Conservation (phyloP, 1,140 invertebrate genomes). For the Dreissena polymorpha region DNA sequence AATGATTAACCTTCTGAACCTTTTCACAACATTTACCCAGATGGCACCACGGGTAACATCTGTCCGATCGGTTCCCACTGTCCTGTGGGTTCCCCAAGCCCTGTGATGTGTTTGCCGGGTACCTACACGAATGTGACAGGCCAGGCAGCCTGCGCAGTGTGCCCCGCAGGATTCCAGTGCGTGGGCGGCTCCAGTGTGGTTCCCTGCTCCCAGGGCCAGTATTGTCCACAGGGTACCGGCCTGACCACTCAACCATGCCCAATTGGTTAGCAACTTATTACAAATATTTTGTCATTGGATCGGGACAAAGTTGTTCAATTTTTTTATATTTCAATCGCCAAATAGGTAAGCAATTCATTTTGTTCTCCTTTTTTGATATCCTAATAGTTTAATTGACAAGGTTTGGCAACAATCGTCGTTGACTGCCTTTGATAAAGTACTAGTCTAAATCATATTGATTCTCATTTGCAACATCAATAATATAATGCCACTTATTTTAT, state of each 20-base stretch:
- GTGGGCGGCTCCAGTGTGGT: constrained; percentile 66
- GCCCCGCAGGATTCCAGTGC: constrained; percentile 74
- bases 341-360: too few relatives aligned
- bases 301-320: too few relatives aligned
- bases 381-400: too few relatives aligned
- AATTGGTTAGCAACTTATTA: constrained; percentile 60
- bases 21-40: constrained; percentile 42
- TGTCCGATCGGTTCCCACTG: constrained; percentile 76
- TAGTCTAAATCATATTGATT: too few relatives aligned
- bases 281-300: too few relatives aligned
- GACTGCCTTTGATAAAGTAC: too few relatives aligned
- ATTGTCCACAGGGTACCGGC: constrained; percentile 73
- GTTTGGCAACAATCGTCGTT: too few relatives aligned
- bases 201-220: constrained; percentile 75
- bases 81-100: constrained; percentile 64
- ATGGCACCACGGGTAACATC: constrained; percentile 72
- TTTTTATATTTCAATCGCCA: too few relatives aligned
- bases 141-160: constrained; percentile 67
- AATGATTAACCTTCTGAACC: too few relatives aligned
- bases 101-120: constrained; percentile 63
- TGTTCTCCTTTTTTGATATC: too few relatives aligned
- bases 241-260: constrained; percentile 69
- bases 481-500: too few relatives aligned
- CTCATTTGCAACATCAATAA: too few relatives aligned
- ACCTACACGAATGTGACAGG: constrained; percentile 77